Conservation (phyloP, 2,888 invertebrate species). For the Euplexia lucipara region DNA sequence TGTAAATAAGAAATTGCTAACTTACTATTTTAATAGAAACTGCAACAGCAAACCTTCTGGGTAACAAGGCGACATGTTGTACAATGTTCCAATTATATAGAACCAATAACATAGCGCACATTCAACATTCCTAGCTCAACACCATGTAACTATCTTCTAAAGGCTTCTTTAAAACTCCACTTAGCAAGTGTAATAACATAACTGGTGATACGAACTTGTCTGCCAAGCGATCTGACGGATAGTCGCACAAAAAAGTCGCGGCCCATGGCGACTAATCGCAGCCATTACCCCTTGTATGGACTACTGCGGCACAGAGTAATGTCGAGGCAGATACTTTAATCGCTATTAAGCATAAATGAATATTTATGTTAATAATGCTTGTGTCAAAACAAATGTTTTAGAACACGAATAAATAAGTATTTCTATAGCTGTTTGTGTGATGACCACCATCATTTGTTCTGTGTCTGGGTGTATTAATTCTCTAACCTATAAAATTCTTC, state of each 20-base stretch:
- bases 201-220: conserved; percentile 55
- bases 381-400: too few relatives aligned
- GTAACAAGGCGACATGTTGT: conserved; percentile 1
- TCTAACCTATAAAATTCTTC: too few relatives aligned
- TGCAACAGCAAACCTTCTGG: neutral
- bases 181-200: conserved; percentile 68
- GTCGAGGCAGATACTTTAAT: neutral
- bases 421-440: too few relatives aligned
- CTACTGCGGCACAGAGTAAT: conserved; percentile 50
- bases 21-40: neutral
- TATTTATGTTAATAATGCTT: too few relatives aligned
- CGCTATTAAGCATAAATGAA: too few relatives aligned
- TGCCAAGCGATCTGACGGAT: conserved; percentile 66
- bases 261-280: conserved; percentile 70
- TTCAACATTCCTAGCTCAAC: conserved; percentile 28
- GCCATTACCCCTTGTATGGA: conserved; percentile 70
- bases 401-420: too few relatives aligned
- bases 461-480: too few relatives aligned
- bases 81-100: conserved; percentile 37
- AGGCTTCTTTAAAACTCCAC: conserved; percentile 46
- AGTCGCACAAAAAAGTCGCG: conserved; percentile 68
- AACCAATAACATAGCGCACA: conserved; percentile 28
- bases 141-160: conserved; percentile 36
- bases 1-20: too few relatives aligned
- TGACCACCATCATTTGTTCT: too few relatives aligned